These are phyloP conservation scores for Meta bourneti DNA, from an alignment of 2,888 invertebrate species.

Conservation along the genomic window DNA sequence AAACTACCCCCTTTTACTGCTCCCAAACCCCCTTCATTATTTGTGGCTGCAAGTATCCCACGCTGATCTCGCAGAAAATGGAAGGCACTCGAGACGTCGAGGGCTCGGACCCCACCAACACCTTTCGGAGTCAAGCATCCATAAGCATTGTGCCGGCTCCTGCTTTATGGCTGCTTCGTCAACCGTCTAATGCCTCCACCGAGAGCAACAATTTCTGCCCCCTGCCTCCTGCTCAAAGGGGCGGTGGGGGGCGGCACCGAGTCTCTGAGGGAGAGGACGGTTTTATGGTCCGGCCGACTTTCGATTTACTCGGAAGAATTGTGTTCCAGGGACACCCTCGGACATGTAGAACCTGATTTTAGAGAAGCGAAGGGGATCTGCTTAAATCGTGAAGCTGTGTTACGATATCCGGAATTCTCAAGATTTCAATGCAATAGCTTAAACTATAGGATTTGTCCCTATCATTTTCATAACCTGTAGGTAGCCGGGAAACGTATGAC, in stretches of 20 bases:
- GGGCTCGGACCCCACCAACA: background rate
- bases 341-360: too few species aligned
- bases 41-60: constrained; percentile 6
- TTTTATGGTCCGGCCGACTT: constrained; percentile 54
- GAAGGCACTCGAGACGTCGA: too few species aligned
- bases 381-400: background rate
- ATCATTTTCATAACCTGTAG: too few species aligned
- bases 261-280: constrained; percentile 8
- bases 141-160: background rate
- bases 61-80: too few species aligned
- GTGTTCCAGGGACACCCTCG: background rate
- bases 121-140: constrained; percentile 57
- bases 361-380: too few species aligned
- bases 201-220: constrained; percentile 28
- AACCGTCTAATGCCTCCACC: constrained; percentile 48
- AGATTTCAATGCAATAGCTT: too few species aligned
- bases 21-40: constrained; percentile 11
- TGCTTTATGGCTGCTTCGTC: constrained; percentile 52
- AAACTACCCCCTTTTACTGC: background rate
- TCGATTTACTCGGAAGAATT: constrained; percentile 24
- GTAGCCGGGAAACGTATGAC: too few species aligned
- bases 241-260: background rate
- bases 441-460: too few species aligned
- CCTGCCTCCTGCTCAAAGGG: background rate
- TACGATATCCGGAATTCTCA: background rate